These are phyloP conservation scores for Sakesphorus luctuosus DNA, from an alignment of 2,113 vertebrate species.

Conservation along the genomic window DNA sequence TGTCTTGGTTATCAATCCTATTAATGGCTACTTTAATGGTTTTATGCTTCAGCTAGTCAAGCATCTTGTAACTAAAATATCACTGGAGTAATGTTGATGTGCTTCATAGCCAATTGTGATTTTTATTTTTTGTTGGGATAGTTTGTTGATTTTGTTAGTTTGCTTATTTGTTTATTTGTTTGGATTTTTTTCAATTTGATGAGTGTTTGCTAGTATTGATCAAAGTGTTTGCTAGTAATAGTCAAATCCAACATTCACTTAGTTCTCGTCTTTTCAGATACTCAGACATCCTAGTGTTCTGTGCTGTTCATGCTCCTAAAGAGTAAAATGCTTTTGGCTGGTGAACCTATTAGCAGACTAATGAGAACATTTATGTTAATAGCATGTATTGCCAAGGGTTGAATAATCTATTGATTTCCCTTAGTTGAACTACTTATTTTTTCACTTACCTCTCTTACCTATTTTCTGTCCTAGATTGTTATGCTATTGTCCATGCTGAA, in stretches of 20 bases:
- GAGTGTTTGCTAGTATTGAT: background rate
- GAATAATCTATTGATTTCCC: conserved; percentile 36
- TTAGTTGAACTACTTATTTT: background rate
- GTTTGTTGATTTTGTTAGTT: background rate
- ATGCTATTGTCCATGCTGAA: background rate
- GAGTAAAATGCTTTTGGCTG: background rate
- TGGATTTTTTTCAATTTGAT: background rate
- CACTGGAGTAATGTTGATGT: background rate
- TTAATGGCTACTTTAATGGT: background rate
- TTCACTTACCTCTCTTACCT: background rate
- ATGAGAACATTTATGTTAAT: conserved; percentile 46
- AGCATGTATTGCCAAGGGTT: background rate
- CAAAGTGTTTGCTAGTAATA: background rate
- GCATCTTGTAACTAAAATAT: background rate
- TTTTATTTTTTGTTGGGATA: background rate
- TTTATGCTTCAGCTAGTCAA: background rate
- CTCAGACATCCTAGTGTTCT: background rate
- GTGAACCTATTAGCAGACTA: conserved; percentile 4
- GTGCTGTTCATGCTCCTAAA: background rate
- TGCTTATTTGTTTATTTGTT: background rate
- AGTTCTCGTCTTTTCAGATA: background rate
- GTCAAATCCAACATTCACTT: background rate
- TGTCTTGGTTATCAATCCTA: background rate
- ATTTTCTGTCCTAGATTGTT: background rate
- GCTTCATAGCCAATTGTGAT: no score